phyloP scores from a whole-genome alignment of 2,888 invertebrate species.

The Andricus quercusramuli region DNA sequence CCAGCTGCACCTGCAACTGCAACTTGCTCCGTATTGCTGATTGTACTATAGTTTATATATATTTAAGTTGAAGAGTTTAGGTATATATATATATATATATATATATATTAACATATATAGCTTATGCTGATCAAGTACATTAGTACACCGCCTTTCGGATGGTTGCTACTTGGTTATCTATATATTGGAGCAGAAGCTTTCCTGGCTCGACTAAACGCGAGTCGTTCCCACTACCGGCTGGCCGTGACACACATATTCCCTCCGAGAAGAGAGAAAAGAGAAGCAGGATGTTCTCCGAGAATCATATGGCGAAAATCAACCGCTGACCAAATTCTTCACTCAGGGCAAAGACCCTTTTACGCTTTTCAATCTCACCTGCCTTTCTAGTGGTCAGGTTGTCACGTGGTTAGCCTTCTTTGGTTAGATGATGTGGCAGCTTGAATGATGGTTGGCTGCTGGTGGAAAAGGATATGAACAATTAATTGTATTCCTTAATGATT shows the following conservation, averaged over 20 bases:
- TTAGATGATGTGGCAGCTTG: neutral
- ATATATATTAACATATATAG: too few relatives aligned
- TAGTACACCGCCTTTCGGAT: slow-evolving; percentile 59
- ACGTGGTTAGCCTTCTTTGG: slow-evolving; percentile 1
- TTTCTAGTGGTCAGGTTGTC: neutral
- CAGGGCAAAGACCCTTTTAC: slow-evolving; percentile 28
- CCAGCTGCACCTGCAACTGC: slow-evolving; percentile 64
- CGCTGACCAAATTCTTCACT: slow-evolving; percentile 28
- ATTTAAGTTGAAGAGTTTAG: slow-evolving; percentile 11
- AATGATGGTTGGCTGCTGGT: neutral
- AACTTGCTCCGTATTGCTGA: slow-evolving; percentile 39
- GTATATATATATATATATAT: neutral
- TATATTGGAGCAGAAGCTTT: slow-evolving; percentile 65
- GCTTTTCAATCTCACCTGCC: slow-evolving; percentile 21
- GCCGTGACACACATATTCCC: slow-evolving; percentile 72
- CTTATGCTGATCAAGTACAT: neutral
- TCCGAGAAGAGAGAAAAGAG: slow-evolving; percentile 57
- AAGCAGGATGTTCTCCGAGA: slow-evolving; percentile 38
- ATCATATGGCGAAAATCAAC: slow-evolving; percentile 31
- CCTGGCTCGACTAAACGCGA: slow-evolving; percentile 64
- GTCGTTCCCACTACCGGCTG: slow-evolving; percentile 70
- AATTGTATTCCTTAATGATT: neutral
- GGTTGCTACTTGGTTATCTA: slow-evolving; percentile 42
- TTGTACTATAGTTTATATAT: slow-evolving; percentile 37
- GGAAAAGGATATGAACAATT: neutral